Evolutionary conservation across 2,888 invertebrate genomes (phyloP).

Genomic region (Plagodis dolabraria): DNA sequence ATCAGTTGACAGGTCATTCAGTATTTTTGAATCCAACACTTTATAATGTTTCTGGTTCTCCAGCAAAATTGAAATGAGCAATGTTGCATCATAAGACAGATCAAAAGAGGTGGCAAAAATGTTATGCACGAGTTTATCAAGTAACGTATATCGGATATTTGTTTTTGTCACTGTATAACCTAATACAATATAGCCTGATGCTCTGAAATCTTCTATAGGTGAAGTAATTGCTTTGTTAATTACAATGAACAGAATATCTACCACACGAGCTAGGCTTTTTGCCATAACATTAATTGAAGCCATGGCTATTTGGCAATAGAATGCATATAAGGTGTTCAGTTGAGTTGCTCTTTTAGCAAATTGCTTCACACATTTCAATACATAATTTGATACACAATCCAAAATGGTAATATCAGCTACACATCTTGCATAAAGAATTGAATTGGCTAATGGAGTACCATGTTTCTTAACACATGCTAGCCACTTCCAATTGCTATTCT

Average conservation of each 20-base stretch:
- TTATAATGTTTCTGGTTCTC: constrained; percentile 85
- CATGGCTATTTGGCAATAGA: constrained; percentile 90
- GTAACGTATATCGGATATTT: constrained; percentile 85
- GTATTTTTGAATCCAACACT: constrained; percentile 78
- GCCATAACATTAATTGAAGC: constrained; percentile 87
- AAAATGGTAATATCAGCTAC: constrained; percentile 61
- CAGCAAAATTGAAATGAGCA: constrained; percentile 89
- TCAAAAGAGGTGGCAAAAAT: constrained; percentile 68
- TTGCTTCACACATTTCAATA: constrained; percentile 80
- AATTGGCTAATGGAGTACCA: constrained; percentile 90
- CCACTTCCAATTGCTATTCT: constrained; percentile 85
- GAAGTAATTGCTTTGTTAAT: constrained; percentile 90
- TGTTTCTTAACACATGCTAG: not conserved
- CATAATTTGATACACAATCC: constrained; percentile 44
- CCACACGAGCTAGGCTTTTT: constrained; percentile 85
- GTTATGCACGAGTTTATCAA: constrained; percentile 85
- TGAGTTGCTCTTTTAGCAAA: constrained; percentile 84
- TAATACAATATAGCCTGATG: constrained; percentile 90
- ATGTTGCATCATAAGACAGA: constrained; percentile 84
- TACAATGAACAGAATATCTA: constrained; percentile 88
- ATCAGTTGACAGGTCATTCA: constrained; percentile 74
- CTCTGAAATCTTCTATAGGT: constrained; percentile 87
- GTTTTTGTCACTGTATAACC: constrained; percentile 88
- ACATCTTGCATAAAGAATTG: constrained; percentile 86
- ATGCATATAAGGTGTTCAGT: constrained; percentile 90